Percentiles rank a stretch among this genome's conserved stretches.
Evolutionary conservation across 1,140 invertebrate genomes (phyloP).

Genomic region (Neotoxoptera formosana): DNA sequence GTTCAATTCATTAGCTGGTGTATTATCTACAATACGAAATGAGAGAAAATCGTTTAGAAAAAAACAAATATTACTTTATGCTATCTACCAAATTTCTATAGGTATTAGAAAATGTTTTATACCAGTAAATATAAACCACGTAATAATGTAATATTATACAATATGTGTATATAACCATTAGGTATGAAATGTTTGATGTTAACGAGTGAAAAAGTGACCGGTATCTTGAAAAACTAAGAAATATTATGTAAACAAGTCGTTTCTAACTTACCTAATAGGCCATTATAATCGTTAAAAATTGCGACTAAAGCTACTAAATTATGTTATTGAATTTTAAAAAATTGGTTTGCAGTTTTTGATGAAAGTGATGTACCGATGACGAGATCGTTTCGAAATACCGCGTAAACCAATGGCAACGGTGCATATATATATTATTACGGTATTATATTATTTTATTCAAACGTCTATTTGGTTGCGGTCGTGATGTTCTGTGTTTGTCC

Average conservation of each 20-base stretch:
- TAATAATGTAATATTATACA: neutral
- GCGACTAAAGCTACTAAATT: neutral
- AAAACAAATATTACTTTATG: neutral
- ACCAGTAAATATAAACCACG: neutral
- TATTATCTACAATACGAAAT: neutral
- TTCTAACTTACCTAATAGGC: neutral
- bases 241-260: neutral
- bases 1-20: neutral
- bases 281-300: neutral
- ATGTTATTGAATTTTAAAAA: neutral
- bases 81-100: neutral
- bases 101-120: neutral
- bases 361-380: neutral
- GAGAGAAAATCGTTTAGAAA: neutral
- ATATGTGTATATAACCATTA: neutral
- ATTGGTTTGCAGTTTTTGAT: neutral
- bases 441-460: neutral
- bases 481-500: neutral
- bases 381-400: neutral
- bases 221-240: neutral
- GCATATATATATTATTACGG: too few species aligned
- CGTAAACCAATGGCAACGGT: neutral
- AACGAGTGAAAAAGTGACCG: neutral
- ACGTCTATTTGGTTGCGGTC: neutral
- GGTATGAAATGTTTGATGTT: neutral